Base-by-base conservation (phyloP, 2,797 vertebrate genomes). In the Molossus alvarezi region DNA sequence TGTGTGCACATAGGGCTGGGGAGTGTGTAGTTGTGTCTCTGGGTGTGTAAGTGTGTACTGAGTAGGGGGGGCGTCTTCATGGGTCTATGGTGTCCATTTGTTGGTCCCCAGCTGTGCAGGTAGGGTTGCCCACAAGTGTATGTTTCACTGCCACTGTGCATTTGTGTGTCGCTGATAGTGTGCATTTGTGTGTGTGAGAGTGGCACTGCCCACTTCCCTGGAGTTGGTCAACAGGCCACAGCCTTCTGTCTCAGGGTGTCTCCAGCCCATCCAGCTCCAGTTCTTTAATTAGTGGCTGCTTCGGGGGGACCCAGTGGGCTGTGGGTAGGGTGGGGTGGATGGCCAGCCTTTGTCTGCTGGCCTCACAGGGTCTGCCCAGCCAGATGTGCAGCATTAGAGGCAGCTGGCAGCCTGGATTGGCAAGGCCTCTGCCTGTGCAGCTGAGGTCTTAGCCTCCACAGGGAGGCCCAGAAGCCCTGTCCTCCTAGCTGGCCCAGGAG, bases 321-420 rank as follows among this genome's bases (percentile, higher is more conserved):
- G 3, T 11, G 9, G 18, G 45, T 20, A 33, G 75, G 53, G 53
- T 58, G 21, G 76, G n/a, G 76, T 58, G n/a, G 76, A 21, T 55
- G 13, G 76, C 62, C 14, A 27, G 94, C 93, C 96, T 97, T 97
- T 97, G 97, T 97, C 92, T 96, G 84, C 77, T 37, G 73, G 53
- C 67, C 0, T 10, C 12, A 65, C 95, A 14, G 69, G 76, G 80
- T 82, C 84, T 92, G 53, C 86, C 29, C 1, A 0, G 88, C 95
- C 91, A 95, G 93, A 96, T 93, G 93, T 85, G 71, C 33, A 21
- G 84, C 37, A 45, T 58, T 0, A 3, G 62, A 71, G 80, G 75
- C 79, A 72, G 87, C 72, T 60, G 55, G 80, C 23, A 12, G 86
- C 77, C 45, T 18, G 20, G 76, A 60, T 57, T 14, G 62, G 58